These are phyloP conservation scores for Tinea trinotella DNA, from an alignment of 2,888 invertebrate genomes.

Conservation along the genomic window DNA sequence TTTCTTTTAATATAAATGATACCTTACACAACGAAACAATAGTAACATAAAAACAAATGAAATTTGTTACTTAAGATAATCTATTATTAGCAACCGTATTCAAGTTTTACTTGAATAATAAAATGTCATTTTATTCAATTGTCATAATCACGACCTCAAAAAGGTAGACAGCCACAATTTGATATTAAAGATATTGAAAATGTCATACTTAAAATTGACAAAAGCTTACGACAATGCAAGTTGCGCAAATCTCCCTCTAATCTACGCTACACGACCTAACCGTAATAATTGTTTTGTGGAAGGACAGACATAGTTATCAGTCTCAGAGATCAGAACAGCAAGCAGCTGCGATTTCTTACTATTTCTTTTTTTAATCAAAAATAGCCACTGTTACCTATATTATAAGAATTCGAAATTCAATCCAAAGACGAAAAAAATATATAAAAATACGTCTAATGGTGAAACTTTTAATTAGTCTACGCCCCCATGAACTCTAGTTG, in stretches of 20 bases:
- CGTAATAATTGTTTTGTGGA: constrained; percentile 63
- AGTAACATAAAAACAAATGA: no score
- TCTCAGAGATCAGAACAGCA: constrained; percentile 25
- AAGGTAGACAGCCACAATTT: constrained; percentile 20
- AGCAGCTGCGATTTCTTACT: constrained; percentile 55
- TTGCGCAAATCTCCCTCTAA: constrained; percentile 45
- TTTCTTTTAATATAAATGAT: no score
- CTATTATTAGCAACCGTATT: background rate
- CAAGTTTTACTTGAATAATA: no score
- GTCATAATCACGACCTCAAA: constrained; percentile 12
- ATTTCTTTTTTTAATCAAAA: constrained; percentile 31
- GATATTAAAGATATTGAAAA: constrained; percentile 25
- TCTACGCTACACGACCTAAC: constrained; percentile 32
- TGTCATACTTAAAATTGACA: constrained; percentile 33
- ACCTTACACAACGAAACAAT: no score
- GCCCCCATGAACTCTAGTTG: constrained; percentile 8
- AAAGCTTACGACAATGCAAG: constrained; percentile 40
- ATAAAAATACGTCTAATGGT: background rate
- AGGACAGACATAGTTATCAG: constrained; percentile 55
- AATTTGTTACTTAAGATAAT: no score
- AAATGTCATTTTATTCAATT: background rate
- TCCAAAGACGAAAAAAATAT: background rate
- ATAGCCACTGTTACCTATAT: background rate
- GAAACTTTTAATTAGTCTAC: constrained; percentile 12
- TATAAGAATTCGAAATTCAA: background rate